Percentiles rank a stretch among this genome's conserved stretches.
phyloP scores from a whole-genome alignment of 1,140 invertebrate species.

The Drosophila biarmipes region DNA sequence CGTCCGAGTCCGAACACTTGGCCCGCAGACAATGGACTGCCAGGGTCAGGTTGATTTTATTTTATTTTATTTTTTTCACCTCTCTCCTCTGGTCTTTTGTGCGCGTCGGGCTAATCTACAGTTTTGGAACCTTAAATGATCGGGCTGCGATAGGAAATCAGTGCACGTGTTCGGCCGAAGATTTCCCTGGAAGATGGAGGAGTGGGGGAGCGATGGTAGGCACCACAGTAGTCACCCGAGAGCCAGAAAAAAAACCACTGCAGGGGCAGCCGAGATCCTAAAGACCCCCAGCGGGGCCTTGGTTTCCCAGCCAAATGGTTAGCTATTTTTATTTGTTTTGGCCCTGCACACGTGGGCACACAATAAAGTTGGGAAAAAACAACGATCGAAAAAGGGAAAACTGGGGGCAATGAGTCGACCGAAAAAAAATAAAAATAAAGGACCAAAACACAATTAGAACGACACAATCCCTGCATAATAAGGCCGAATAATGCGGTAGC shows the following conservation, averaged over 20 bases:
- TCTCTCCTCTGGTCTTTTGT: constrained; percentile 31
- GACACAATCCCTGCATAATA: constrained; percentile 74
- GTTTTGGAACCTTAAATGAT: constrained; percentile 73
- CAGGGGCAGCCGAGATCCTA: constrained; percentile 37
- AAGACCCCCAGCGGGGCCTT: constrained; percentile 73
- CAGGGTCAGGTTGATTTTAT: constrained; percentile 72
- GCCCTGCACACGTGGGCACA: constrained; percentile 73
- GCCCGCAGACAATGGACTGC: constrained; percentile 46
- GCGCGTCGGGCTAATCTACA: constrained; percentile 68
- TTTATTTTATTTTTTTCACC: constrained; percentile 39
- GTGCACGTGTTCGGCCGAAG: constrained; percentile 74
- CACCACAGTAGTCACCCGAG: constrained; percentile 65
- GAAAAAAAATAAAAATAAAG: constrained; percentile 51
- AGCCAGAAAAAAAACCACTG: constrained; percentile 28
- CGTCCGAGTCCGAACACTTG: constrained; percentile 29
- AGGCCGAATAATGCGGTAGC: constrained; percentile 52
- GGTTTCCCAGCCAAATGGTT: constrained; percentile 70
- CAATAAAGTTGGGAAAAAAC: constrained; percentile 43
- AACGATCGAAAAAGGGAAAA: constrained; percentile 38
- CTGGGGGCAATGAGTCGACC: constrained; percentile 69
- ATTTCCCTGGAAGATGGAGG: constrained; percentile 58
- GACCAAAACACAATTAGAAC: constrained; percentile 69
- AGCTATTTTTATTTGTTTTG: constrained; percentile 67
- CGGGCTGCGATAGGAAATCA: constrained; percentile 72
- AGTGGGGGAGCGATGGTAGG: constrained; percentile 35